Percentiles rank a stretch among this genome's conserved stretches.
phyloP scores from a whole-genome alignment of 1,140 invertebrate genomes.

The Harlomillsia oculata region DNA sequence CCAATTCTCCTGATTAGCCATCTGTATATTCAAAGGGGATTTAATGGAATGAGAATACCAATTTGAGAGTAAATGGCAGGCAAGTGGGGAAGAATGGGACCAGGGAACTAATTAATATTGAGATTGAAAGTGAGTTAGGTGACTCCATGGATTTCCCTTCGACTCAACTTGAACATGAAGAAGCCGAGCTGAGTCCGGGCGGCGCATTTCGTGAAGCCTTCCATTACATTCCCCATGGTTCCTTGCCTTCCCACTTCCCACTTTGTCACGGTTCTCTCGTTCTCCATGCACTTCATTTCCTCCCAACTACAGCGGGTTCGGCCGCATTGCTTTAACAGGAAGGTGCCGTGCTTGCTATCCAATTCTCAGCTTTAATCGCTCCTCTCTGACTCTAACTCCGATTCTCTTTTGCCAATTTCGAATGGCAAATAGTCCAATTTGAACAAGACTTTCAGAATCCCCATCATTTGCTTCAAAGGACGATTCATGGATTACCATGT shows the following conservation, averaged over 20 bases:
- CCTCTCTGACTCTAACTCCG: too few species aligned
- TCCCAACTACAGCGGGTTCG: too few species aligned
- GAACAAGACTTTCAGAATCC: too few species aligned
- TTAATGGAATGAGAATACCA: slow-evolving; percentile 21
- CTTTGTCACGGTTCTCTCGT: neutral
- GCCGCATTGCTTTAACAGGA: too few species aligned
- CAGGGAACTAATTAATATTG: slow-evolving; percentile 18
- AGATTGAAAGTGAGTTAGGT: slow-evolving; percentile 1
- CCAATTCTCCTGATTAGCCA: slow-evolving; percentile 12
- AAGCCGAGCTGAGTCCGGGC: neutral
- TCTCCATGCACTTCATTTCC: slow-evolving; percentile 8
- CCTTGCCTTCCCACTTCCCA: neutral
- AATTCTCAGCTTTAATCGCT: too few species aligned
- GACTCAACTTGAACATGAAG: neutral
- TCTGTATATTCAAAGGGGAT: slow-evolving; percentile 8
- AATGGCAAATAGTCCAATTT: too few species aligned
- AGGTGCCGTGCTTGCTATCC: too few species aligned
- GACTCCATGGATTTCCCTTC: neutral
- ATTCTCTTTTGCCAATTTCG: too few species aligned
- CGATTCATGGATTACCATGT: too few species aligned
- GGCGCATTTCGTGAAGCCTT: too few species aligned
- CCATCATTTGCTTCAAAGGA: too few species aligned
- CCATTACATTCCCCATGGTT: neutral
- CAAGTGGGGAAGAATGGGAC: neutral
- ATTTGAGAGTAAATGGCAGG: slow-evolving; percentile 9